Percentiles rank a stretch among this genome's conserved stretches.
These are phyloP conservation scores for Malurus splendens DNA, from an alignment of 2,797 vertebrate genomes.

Conservation along the genomic window DNA sequence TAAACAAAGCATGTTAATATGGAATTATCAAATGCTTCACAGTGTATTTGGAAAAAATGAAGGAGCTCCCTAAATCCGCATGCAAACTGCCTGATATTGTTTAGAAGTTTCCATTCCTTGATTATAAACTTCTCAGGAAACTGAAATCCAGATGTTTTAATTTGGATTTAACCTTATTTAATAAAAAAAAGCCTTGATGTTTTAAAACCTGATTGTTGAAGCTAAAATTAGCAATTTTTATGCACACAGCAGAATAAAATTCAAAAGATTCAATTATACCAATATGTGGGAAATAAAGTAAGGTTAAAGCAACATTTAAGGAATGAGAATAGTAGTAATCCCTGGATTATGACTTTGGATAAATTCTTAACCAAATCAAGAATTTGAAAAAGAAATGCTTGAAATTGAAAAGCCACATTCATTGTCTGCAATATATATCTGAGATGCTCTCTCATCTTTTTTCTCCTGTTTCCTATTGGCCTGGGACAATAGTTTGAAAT, in stretches of 20 bases:
- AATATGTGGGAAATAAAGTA: background rate
- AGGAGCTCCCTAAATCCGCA: background rate
- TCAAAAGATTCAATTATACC: background rate
- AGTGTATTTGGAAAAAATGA: background rate
- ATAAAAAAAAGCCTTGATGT: background rate
- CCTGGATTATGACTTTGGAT: background rate
- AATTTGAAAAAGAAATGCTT: background rate
- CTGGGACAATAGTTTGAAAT: background rate
- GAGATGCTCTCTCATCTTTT: background rate
- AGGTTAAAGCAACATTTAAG: background rate
- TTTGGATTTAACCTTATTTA: background rate
- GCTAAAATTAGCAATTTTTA: background rate
- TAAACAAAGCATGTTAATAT: fast-evolving
- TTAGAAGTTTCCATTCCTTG: background rate
- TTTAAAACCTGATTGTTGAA: background rate
- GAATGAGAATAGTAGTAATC: background rate
- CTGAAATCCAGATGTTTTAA: conserved; percentile 13
- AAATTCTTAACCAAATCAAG: background rate
- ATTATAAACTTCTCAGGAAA: background rate
- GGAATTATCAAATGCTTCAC: background rate
- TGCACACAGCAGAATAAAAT: background rate
- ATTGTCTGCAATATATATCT: background rate
- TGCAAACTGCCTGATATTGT: background rate
- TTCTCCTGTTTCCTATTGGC: background rate
- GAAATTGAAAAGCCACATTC: background rate